These are phyloP conservation scores for Gymnothorax javanicus DNA, from an alignment of 2,797 vertebrate species.

Conservation along the genomic window DNA sequence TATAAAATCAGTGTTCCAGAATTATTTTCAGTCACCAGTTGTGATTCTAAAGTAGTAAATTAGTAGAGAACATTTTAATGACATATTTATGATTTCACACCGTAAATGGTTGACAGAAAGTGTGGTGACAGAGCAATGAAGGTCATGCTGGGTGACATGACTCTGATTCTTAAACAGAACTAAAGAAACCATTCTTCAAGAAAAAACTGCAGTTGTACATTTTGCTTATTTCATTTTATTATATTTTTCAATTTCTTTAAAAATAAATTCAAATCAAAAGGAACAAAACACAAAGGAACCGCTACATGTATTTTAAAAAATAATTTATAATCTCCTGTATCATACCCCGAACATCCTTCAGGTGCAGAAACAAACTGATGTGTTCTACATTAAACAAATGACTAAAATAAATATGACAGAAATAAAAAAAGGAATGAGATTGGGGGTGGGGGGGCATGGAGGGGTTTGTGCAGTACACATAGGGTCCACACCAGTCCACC, in stretches of 20 bases:
- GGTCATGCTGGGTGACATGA: not conserved
- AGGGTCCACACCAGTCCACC: slow-evolving; percentile 26
- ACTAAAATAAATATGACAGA: slow-evolving; percentile 37
- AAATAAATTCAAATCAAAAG: slow-evolving; percentile 44
- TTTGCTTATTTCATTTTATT: slow-evolving; percentile 31
- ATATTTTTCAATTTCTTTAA: slow-evolving; percentile 38
- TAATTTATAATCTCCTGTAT: slow-evolving; percentile 23
- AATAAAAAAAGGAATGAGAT: slow-evolving; percentile 23
- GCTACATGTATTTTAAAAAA: slow-evolving; percentile 49
- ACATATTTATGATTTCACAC: too few relatives aligned
- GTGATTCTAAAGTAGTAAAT: too few relatives aligned
- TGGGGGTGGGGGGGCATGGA: not conserved
- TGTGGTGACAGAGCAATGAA: not conserved
- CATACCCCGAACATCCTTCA: slow-evolving; percentile 28
- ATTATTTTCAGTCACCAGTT: too few relatives aligned
- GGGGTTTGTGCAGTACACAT: slow-evolving; percentile 14
- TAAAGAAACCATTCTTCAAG: not conserved
- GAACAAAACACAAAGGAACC: slow-evolving; percentile 32
- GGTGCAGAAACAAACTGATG: slow-evolving; percentile 30
- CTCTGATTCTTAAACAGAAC: not conserved
- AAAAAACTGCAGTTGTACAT: not conserved
- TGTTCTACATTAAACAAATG: slow-evolving; percentile 35
- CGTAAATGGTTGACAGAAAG: too few relatives aligned
- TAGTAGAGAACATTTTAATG: too few relatives aligned
- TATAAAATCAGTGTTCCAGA: too few relatives aligned